Evolutionary conservation across 2,888 invertebrate genomes (phyloP).

Genomic region (Biston betularia): DNA sequence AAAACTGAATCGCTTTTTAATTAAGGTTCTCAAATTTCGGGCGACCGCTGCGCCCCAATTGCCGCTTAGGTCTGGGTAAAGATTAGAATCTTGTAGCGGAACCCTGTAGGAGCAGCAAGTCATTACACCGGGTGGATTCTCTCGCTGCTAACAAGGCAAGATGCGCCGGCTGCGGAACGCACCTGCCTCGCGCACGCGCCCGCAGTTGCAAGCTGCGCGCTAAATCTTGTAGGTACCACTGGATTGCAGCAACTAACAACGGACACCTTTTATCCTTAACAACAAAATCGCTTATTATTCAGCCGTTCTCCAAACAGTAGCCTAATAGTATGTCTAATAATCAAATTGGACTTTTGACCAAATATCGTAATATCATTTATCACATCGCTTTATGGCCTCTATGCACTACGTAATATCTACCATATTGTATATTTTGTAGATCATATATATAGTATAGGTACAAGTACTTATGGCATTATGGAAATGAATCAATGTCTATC

Average conservation of each 20-base stretch:
- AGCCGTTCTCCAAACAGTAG: background rate
- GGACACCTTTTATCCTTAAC: background rate
- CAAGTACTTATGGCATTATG: too few relatives aligned
- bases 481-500: too few relatives aligned
- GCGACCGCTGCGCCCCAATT: slow-evolving; percentile 10
- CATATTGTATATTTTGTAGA: too few relatives aligned
- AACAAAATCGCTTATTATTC: background rate
- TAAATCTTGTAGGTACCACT: slow-evolving; percentile 46
- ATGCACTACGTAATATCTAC: too few relatives aligned
- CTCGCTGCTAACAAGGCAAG: slow-evolving; percentile 52
- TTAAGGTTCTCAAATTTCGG: slow-evolving; percentile 12
- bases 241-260: slow-evolving; percentile 30
- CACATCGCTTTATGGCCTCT: too few relatives aligned
- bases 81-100: slow-evolving; percentile 52
- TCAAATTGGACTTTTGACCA: background rate
- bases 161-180: slow-evolving; percentile 76
- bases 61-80: slow-evolving; percentile 19
- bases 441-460: too few relatives aligned
- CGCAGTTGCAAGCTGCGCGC: slow-evolving; percentile 50
- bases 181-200: slow-evolving; percentile 67
- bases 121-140: slow-evolving; percentile 73
- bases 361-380: too few relatives aligned
- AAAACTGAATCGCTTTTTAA: background rate
- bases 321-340: background rate
- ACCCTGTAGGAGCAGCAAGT: slow-evolving; percentile 67